These are phyloP conservation scores for Ceraclea dissimilis DNA, from an alignment of 2,888 invertebrate genomes.

Conservation along the genomic window DNA sequence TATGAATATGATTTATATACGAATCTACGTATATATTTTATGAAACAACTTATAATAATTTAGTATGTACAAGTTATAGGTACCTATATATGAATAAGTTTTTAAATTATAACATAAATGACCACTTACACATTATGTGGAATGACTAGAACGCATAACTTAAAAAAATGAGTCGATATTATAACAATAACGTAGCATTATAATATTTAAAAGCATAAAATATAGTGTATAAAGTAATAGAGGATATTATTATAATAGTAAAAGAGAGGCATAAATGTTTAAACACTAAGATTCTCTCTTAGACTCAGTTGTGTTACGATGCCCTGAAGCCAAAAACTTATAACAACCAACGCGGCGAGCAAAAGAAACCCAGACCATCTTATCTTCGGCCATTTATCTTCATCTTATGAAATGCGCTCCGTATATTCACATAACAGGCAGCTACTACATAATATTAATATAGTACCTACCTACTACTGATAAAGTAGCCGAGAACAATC, in stretches of 20 bases:
- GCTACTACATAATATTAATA: too few relatives aligned
- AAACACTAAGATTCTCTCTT: background rate
- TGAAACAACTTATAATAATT: too few relatives aligned
- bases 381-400: slow-evolving; percentile 21
- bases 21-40: too few relatives aligned
- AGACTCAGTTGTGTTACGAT: background rate
- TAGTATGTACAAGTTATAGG: too few relatives aligned
- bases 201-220: slow-evolving; percentile 2
- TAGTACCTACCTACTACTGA: slow-evolving; percentile 18
- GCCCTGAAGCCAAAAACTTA: background rate
- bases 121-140: background rate
- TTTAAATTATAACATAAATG: background rate
- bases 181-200: background rate
- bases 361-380: background rate
- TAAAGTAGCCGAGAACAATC: slow-evolving; percentile 16
- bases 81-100: too few relatives aligned
- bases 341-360: background rate
- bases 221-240: background rate
- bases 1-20: too few relatives aligned
- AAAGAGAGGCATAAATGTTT: background rate
- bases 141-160: background rate
- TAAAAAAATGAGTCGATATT: background rate
- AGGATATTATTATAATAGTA: background rate
- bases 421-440: background rate
- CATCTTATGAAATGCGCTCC: slow-evolving; percentile 19